A percentile compares a stretch with the other conserved stretches of the same genome.
Evolutionary conservation across 2,888 invertebrate genomes (phyloP).

Genomic region (Morpho deidamia): DNA sequence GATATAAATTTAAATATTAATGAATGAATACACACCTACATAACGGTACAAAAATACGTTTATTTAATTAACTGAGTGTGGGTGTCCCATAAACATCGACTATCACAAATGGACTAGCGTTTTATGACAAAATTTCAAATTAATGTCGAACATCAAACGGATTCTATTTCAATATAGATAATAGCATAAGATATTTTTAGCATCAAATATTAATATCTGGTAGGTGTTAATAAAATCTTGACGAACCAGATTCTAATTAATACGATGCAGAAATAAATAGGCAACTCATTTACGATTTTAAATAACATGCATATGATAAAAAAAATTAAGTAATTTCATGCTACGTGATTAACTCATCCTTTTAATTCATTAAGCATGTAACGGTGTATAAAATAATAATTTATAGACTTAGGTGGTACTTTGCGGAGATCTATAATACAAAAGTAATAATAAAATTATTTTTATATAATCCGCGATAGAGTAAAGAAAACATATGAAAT

Average conservation of each 20-base stretch:
- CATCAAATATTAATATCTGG: not conserved
- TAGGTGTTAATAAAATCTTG: conserved; percentile 3
- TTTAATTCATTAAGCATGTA: no score
- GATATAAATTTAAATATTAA: conserved; percentile 9
- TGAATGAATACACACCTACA: not conserved
- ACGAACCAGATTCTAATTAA: conserved; percentile 8
- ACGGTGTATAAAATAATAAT: no score
- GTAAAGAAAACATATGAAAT: no score
- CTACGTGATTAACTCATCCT: no score
- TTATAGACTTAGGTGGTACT: no score
- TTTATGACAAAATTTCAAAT: conserved; percentile 12
- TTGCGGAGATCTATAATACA: no score
- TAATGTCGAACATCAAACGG: conserved; percentile 9
- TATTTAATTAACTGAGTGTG: not conserved
- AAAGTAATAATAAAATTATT: no score
- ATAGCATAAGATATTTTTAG: not conserved
- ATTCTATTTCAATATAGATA: conserved; percentile 2
- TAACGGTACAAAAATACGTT: no score
- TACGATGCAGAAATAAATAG: conserved; percentile 5
- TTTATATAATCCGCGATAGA: no score
- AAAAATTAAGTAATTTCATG: no score
- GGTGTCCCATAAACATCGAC: conserved; percentile 11
- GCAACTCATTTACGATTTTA: conserved; percentile 1
- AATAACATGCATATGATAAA: not conserved
- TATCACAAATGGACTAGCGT: conserved; percentile 10